Percentiles rank a stretch among this genome's conserved stretches.
Conservation (phyloP, 2,797 vertebrate species). For the Aldrovandia affinis region DNA sequence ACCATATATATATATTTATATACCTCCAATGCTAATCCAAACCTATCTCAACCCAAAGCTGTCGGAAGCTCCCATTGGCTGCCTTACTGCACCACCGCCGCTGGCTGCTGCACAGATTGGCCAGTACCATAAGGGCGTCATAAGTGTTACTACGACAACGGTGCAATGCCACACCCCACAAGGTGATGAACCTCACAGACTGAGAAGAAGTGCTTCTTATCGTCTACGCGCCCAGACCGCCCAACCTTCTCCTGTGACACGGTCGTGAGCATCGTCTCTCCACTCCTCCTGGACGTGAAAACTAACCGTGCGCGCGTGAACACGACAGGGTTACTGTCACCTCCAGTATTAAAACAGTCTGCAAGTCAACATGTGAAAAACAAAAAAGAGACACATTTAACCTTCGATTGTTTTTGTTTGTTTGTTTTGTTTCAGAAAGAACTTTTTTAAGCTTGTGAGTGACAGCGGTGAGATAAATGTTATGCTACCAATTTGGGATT, state of each 20-base stretch:
- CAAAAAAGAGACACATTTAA: slow-evolving; percentile 39
- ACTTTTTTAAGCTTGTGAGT: slow-evolving; percentile 65
- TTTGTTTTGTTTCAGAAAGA: slow-evolving; percentile 10
- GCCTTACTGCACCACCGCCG: slow-evolving; percentile 16
- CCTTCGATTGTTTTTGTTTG: slow-evolving; percentile 22
- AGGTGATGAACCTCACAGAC: background rate
- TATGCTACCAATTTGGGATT: slow-evolving; percentile 63
- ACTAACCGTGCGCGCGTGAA: too few relatives aligned
- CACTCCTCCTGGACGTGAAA: too few relatives aligned
- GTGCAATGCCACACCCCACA: slow-evolving; percentile 50
- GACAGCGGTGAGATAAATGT: slow-evolving; percentile 70
- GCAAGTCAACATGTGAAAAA: slow-evolving; percentile 54
- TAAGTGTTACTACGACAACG: slow-evolving; percentile 73
- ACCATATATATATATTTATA: too few relatives aligned
- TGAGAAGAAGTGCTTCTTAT: background rate
- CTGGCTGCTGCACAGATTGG: slow-evolving; percentile 35
- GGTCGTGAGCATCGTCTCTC: too few relatives aligned
- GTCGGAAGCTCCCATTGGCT: slow-evolving; percentile 55
- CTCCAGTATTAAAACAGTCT: slow-evolving; percentile 46
- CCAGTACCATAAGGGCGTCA: slow-evolving; percentile 47
- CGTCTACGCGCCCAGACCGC: too few relatives aligned
- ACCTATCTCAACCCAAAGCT: slow-evolving; percentile 28
- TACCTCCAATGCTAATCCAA: background rate
- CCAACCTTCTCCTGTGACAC: too few relatives aligned
- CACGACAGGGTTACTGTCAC: slow-evolving; percentile 45